Evolutionary conservation across 2,888 invertebrate species (phyloP).

Genomic region (Ecdyonurus torrentis): DNA sequence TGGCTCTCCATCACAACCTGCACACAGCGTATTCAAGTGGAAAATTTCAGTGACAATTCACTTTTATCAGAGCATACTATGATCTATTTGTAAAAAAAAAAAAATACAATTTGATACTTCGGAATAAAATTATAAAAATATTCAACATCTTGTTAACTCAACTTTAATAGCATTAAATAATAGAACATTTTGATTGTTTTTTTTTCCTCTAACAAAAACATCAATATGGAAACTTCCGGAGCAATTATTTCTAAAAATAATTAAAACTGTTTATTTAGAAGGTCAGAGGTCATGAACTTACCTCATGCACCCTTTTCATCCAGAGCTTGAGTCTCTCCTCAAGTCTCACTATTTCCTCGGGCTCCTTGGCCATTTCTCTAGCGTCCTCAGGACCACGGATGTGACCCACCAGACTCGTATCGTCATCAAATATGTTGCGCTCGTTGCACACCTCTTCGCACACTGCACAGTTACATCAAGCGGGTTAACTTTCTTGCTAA

Average conservation of each 20-base stretch:
- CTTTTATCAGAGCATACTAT: no score
- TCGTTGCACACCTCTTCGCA: conserved; percentile 73
- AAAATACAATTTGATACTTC: no score
- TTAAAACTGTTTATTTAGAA: no score
- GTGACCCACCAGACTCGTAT: conserved; percentile 40
- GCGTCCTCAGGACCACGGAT: conserved; percentile 46
- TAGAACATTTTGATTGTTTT: neutral
- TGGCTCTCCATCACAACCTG: conserved; percentile 79
- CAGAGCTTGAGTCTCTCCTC: conserved; percentile 61
- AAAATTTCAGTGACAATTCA: no score
- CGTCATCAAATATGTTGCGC: conserved; percentile 61
- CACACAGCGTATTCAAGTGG: no score
- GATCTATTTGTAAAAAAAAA: no score
- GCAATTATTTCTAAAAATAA: neutral
- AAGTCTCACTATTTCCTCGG: conserved; percentile 42
- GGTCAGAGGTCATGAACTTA: no score
- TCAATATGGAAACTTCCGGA: neutral
- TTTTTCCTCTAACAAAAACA: neutral
- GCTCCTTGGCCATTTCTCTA: conserved; percentile 43
- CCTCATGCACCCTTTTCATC: conserved; percentile 65
- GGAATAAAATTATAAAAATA: no score
- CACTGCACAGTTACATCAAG: no score
- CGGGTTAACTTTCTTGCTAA: no score
- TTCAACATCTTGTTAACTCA: no score
- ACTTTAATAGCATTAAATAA: no score